Evolutionary conservation across 2,113 vertebrate genomes (phyloP).

Genomic region (Drymodes brunneopygia): DNA sequence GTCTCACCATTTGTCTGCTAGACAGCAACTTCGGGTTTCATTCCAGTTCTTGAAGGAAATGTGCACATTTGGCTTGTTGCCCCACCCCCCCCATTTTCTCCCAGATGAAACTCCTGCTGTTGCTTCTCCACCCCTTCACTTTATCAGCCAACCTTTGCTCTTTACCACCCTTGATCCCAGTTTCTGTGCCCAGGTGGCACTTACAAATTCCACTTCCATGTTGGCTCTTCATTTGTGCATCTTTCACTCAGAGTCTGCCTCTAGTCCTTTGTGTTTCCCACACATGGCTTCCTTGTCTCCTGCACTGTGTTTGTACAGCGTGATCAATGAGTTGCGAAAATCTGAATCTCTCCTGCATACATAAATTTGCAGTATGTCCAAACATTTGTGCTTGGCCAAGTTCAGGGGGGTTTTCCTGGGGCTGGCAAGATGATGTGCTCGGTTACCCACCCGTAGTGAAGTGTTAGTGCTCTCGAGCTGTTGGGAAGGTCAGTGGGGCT

Average conservation of each 20-base stretch:
- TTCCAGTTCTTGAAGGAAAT: background rate
- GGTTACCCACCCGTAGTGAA: background rate
- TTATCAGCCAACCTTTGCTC: background rate
- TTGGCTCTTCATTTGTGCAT: background rate
- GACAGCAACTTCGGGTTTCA: background rate
- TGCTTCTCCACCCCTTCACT: background rate
- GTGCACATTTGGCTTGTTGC: background rate
- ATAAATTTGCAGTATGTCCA: background rate
- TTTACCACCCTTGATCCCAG: background rate
- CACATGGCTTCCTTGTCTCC: background rate
- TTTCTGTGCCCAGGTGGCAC: background rate
- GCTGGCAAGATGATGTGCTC: background rate
- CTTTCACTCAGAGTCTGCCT: background rate
- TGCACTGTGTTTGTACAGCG: background rate
- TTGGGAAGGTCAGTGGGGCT: background rate
- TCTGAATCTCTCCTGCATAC: background rate
- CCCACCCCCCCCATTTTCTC: background rate
- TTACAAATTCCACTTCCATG: background rate
- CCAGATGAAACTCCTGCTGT: background rate
- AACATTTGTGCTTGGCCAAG: background rate
- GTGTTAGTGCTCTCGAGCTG: background rate
- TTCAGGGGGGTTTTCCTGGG: background rate
- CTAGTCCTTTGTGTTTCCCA: background rate
- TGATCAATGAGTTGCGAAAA: background rate
- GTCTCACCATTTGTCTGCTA: conserved; percentile 8